phyloP scores from a whole-genome alignment of 2,113 vertebrate species.

The Hippocampus zosterae region DNA sequence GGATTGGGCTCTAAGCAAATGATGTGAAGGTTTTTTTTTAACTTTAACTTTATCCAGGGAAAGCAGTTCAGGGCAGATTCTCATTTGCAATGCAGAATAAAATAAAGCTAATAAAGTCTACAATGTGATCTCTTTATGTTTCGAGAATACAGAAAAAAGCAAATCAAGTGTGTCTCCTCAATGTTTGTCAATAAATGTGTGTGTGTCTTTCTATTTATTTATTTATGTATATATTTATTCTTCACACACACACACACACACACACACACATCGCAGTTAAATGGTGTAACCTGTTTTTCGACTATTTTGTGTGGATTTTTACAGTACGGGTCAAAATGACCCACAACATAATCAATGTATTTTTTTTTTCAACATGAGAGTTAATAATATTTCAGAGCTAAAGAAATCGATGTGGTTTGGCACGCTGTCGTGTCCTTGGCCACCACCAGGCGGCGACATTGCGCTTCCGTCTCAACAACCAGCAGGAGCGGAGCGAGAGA shows the following conservation, averaged over 20 bases:
- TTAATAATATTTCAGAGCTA: too few species aligned
- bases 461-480: slow-evolving; percentile 31
- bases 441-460: slow-evolving; percentile 62
- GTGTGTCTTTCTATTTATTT: background rate
- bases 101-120: background rate
- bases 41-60: background rate
- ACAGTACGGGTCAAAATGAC: too few species aligned
- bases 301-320: too few species aligned
- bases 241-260: too few species aligned
- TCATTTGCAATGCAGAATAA: background rate
- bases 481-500: background rate
- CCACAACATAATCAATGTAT: too few species aligned
- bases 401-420: background rate
- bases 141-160: background rate
- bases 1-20: background rate
- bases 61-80: background rate
- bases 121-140: background rate
- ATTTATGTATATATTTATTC: too few species aligned
- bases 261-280: too few species aligned
- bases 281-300: too few species aligned
- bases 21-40: background rate
- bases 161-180: background rate
- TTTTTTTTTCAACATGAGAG: too few species aligned
- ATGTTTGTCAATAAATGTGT: background rate
- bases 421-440: background rate